Conservation (phyloP, 2,797 vertebrate genomes). For the Phalanger gymnotis region DNA sequence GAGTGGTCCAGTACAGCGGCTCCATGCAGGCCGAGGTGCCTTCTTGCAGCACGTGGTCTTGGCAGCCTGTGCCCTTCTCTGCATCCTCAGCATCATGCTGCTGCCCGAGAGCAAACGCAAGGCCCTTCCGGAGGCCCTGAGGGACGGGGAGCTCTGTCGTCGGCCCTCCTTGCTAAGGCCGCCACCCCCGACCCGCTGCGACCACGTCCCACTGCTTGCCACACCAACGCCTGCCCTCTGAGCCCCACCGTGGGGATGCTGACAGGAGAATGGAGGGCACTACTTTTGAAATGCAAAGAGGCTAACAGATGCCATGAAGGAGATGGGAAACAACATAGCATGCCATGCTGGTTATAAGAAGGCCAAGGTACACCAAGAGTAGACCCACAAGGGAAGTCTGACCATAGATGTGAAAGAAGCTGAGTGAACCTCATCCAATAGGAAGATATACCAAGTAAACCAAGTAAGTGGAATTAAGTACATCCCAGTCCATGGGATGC, state of each 20-base stretch:
- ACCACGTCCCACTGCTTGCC: conserved; percentile 92
- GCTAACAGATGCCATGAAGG: background rate
- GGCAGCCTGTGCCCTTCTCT: conserved; percentile 91
- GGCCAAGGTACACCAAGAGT: no score
- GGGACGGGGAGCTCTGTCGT: conserved; percentile 91
- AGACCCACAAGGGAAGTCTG: background rate
- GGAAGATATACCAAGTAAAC: conserved; percentile 43
- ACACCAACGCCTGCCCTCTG: conserved; percentile 92
- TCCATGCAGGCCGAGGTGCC: conserved; percentile 93
- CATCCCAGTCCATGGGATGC: conserved; percentile 24
- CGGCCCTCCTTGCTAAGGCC: conserved; percentile 87
- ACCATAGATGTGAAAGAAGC: background rate
- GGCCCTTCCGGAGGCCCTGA: conserved; percentile 90
- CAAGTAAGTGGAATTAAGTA: conserved; percentile 12
- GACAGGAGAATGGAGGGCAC: conserved; percentile 50
- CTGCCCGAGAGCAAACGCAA: conserved; percentile 95
- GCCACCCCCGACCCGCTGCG: conserved; percentile 85
- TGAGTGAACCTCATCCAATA: background rate
- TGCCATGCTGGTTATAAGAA: background rate
- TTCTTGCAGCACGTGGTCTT: conserved; percentile 91
- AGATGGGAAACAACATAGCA: background rate
- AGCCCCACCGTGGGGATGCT: conserved; percentile 54
- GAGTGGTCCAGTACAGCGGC: conserved; percentile 91
- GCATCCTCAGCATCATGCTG: conserved; percentile 92
- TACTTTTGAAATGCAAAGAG: background rate